phyloP scores from a whole-genome alignment of 2,113 vertebrate genomes.

The Tor tambroides region DNA sequence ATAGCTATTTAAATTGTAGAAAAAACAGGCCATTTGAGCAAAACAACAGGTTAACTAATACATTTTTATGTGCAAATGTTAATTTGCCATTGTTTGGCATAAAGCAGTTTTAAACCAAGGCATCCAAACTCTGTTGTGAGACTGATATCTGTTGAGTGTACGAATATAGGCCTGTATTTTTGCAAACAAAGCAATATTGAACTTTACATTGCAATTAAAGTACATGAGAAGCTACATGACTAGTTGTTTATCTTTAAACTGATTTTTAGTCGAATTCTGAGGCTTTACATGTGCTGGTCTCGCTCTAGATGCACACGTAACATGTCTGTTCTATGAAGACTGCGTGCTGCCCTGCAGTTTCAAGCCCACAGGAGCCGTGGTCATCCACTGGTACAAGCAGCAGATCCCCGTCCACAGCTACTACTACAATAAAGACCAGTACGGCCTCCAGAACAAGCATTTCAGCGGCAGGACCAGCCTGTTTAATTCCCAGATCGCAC shows the following conservation, averaged over 20 bases:
- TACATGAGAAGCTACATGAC: not conserved
- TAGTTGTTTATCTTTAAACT: not conserved
- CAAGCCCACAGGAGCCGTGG: slow-evolving; percentile 68
- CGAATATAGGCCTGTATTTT: not conserved
- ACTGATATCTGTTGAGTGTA: not conserved
- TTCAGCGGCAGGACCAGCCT: slow-evolving; percentile 77
- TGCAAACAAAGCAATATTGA: not conserved
- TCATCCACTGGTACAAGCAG: slow-evolving; percentile 85
- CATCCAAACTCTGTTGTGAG: not conserved
- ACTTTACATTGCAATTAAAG: not conserved
- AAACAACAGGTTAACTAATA: not conserved
- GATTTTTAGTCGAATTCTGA: not conserved
- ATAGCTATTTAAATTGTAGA: not conserved
- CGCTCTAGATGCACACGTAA: slow-evolving; percentile 68
- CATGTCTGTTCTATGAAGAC: slow-evolving; percentile 77
- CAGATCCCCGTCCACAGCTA: slow-evolving; percentile 79
- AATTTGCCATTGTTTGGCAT: not conserved
- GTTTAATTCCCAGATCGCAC: slow-evolving; percentile 74
- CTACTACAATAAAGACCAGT: slow-evolving; percentile 77
- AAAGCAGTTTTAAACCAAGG: not conserved
- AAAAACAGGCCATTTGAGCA: not conserved
- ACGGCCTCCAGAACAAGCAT: slow-evolving; percentile 70
- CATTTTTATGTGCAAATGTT: not conserved
- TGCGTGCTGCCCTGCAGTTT: slow-evolving; percentile 81
- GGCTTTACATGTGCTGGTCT: not conserved